phyloP scores from a whole-genome alignment of 2,113 vertebrate genomes.

The Coregonus clupeaformis region DNA sequence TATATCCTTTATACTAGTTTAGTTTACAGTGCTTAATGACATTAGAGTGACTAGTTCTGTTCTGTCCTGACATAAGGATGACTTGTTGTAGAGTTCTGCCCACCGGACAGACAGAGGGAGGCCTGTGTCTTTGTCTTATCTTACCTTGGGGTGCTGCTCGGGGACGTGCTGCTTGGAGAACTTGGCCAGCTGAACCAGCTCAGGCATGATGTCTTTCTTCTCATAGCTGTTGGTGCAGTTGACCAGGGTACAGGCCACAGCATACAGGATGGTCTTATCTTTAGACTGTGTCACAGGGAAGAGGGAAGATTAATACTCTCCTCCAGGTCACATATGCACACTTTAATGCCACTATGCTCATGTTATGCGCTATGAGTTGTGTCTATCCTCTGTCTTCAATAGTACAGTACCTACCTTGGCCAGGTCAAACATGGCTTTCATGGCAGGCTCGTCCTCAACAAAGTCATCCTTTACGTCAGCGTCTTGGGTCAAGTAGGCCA shows the following conservation, averaged over 20 bases:
- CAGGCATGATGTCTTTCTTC: slow-evolving; percentile 92
- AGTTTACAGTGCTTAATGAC: background rate
- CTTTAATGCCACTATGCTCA: background rate
- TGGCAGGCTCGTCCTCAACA: slow-evolving; percentile 88
- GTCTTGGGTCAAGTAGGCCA: slow-evolving; percentile 93
- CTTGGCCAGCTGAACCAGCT: slow-evolving; percentile 93
- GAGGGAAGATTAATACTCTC: no score
- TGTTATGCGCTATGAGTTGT: background rate
- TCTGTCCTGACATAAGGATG: background rate
- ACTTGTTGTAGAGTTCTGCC: no score
- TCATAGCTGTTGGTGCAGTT: slow-evolving; percentile 98
- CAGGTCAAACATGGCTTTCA: slow-evolving; percentile 96
- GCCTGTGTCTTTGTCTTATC: background rate
- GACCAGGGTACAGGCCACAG: slow-evolving; percentile 87
- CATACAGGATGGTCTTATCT: slow-evolving; percentile 94
- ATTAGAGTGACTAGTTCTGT: no score
- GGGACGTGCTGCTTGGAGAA: slow-evolving; percentile 98
- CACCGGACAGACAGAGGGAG: background rate
- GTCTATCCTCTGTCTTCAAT: background rate
- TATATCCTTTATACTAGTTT: background rate
- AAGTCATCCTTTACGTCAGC: slow-evolving; percentile 98
- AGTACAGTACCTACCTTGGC: slow-evolving; percentile 80
- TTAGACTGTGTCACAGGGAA: slow-evolving; percentile 71
- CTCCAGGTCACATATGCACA: background rate
- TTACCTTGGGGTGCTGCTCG: slow-evolving; percentile 95